Conservation (phyloP, 2,113 vertebrate species). For the Hippocampus zosterae region DNA sequence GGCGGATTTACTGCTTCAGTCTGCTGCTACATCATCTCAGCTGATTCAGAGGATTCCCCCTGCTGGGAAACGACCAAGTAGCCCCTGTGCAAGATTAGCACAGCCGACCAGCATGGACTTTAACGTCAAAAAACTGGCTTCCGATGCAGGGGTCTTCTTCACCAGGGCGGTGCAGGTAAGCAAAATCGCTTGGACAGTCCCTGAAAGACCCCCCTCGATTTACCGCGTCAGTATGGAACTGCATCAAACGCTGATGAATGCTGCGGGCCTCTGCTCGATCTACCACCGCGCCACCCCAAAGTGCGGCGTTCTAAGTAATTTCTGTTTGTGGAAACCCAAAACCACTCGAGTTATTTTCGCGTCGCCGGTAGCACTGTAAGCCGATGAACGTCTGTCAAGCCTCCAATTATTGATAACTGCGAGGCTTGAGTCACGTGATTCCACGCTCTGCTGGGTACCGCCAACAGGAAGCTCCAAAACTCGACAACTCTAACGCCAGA, state of each 20-base stretch:
- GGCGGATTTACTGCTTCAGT: constrained; percentile 35
- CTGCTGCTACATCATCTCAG: constrained; percentile 36
- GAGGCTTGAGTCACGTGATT: constrained; percentile 26
- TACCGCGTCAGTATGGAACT: neutral
- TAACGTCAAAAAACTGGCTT: constrained; percentile 94
- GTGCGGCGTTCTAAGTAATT: neutral
- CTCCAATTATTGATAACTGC: constrained; percentile 61
- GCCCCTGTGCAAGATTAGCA: constrained; percentile 5
- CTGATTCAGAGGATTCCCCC: constrained; percentile 47
- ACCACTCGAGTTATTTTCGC: neutral
- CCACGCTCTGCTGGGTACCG: neutral
- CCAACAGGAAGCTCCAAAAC: neutral
- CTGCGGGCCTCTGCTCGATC: neutral
- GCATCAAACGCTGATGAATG: neutral
- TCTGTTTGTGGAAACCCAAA: neutral
- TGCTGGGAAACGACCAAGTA: constrained; percentile 7
- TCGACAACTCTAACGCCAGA: neutral
- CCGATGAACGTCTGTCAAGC: constrained; percentile 38
- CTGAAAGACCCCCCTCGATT: neutral
- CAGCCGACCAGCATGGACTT: constrained; percentile 79
- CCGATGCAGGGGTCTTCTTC: constrained; percentile 91
- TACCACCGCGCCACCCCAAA: neutral
- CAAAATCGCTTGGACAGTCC: neutral
- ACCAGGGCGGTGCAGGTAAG: constrained; percentile 82
- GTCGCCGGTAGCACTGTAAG: constrained; percentile 22